A percentile compares a stretch with the other conserved stretches of the same genome.
Conservation (phyloP, 2,797 vertebrate genomes). For the Eospalax fontanierii region DNA sequence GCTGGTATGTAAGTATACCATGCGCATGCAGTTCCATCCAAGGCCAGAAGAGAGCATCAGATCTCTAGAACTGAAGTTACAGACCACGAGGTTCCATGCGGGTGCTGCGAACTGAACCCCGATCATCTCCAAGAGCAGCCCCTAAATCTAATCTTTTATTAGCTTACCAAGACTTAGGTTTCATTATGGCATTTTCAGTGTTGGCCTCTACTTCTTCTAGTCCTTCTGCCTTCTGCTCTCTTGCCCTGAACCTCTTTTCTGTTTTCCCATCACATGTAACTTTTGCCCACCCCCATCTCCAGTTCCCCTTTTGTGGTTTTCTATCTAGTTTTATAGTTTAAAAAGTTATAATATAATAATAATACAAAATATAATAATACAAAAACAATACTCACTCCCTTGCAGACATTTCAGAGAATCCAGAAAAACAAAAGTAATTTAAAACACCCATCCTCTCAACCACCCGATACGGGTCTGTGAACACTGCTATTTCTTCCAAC, state of each 20-base stretch:
- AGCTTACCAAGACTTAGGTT: neutral
- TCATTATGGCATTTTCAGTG: accelerated
- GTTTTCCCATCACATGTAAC: neutral
- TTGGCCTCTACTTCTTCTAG: too few species aligned
- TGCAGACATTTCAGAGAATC: constrained; percentile 45
- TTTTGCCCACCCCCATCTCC: neutral
- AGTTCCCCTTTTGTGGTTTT: neutral
- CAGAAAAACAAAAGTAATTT: neutral
- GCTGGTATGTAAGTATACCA: too few species aligned
- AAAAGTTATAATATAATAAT: constrained; percentile 25
- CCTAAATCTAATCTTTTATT: neutral
- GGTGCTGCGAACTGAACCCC: too few species aligned
- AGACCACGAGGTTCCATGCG: too few species aligned
- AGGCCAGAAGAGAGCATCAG: too few species aligned
- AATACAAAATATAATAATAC: too few species aligned
- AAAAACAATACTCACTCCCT: neutral
- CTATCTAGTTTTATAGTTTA: neutral
- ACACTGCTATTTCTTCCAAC: constrained; percentile 34
- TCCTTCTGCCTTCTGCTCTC: accelerated
- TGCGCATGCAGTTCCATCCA: too few species aligned
- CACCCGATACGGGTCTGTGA: neutral
- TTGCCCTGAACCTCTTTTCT: neutral
- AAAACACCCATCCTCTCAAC: neutral
- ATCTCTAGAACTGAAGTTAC: too few species aligned
- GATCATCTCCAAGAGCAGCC: too few species aligned